Conservation (phyloP, 2,888 invertebrate species). For the Germaria angustata region DNA sequence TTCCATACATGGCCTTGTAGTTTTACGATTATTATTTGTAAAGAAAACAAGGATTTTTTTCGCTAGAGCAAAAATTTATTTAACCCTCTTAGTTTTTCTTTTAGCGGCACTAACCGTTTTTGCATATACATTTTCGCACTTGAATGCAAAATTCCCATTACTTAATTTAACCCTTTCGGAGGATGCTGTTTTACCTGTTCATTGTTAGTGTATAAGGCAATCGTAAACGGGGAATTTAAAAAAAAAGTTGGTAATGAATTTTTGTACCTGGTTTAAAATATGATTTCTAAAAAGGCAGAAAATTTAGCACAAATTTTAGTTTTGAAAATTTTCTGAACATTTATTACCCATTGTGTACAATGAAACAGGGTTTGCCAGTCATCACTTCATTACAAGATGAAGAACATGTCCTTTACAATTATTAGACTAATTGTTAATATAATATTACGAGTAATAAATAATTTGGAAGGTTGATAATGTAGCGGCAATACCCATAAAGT, state of each 20-base stretch:
- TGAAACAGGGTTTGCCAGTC: no score
- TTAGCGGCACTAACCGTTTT: not conserved
- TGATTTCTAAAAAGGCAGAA: not conserved
- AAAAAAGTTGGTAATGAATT: slow-evolving; percentile 1
- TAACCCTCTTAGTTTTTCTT: not conserved
- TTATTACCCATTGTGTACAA: no score
- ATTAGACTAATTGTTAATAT: no score
- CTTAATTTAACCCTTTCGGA: slow-evolving; percentile 2
- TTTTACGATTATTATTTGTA: not conserved
- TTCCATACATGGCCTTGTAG: not conserved
- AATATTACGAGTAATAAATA: no score
- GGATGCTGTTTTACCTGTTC: not conserved
- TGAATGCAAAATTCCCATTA: slow-evolving; percentile 23
- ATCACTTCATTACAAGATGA: no score
- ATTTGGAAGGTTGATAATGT: no score
- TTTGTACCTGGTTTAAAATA: not conserved
- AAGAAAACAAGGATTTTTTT: not conserved
- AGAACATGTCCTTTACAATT: no score
- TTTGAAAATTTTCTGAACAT: not conserved
- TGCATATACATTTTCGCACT: slow-evolving; percentile 24
- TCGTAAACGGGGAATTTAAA: not conserved
- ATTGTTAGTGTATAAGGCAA: not conserved
- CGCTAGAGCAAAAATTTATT: slow-evolving; percentile 5
- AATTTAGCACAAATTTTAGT: no score
- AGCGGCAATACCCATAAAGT: no score